Evolutionary conservation across 1,140 invertebrate genomes (phyloP).

Genomic region (Cotesia typhae): DNA sequence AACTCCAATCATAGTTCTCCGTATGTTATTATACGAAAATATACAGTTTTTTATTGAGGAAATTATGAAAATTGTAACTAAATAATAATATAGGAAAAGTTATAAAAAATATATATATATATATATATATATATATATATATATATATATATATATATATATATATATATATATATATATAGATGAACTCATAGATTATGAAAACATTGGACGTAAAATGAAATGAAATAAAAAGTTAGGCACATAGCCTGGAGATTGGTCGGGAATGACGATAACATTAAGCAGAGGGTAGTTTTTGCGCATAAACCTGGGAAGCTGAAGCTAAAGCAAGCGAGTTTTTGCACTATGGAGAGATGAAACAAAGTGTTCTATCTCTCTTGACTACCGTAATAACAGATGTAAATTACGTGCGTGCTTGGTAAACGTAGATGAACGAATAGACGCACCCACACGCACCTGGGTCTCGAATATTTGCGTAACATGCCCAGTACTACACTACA

Average conservation of each 20-base stretch:
- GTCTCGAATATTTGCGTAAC: conserved; percentile 42
- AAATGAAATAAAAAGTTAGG: conserved; percentile 28
- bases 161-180: neutral
- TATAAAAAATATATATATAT: too few species aligned
- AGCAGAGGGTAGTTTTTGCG: conserved; percentile 9
- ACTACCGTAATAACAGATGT: conserved; percentile 65
- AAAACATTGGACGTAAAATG: conserved; percentile 7
- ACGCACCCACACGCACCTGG: conserved; percentile 35
- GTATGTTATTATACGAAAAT: neutral
- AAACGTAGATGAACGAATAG: conserved; percentile 36
- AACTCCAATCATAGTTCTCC: too few species aligned
- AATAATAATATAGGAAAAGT: too few species aligned
- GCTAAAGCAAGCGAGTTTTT: conserved; percentile 22
- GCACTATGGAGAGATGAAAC: conserved; percentile 15
- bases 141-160: neutral
- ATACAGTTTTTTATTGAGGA: neutral
- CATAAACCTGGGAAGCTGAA: conserved; percentile 8
- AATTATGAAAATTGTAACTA: too few species aligned
- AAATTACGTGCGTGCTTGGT: conserved; percentile 62
- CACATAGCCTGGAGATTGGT: neutral
- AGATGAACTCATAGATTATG: neutral
- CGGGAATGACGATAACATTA: conserved; percentile 15
- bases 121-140: neutral
- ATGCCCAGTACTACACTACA: neutral
- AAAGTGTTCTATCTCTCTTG: conserved; percentile 36